Percentiles rank a stretch among this genome's conserved stretches.
Evolutionary conservation across 2,888 invertebrate species (phyloP).

Genomic region (Melipona beecheii): DNA sequence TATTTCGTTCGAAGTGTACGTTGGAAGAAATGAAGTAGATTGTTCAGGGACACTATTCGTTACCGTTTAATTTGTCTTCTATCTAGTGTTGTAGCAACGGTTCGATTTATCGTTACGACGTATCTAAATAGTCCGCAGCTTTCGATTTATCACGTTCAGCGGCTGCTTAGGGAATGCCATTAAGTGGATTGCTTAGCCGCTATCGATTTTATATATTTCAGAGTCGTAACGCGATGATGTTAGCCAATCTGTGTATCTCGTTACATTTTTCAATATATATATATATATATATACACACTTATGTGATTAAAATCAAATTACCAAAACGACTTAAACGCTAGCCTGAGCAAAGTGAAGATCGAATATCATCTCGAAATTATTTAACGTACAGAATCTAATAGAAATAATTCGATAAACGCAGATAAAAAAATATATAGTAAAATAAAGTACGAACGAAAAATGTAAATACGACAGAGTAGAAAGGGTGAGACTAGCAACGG

Average conservation of each 20-base stretch:
- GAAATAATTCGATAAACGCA: not conserved
- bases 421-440: not conserved
- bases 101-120: constrained; percentile 47
- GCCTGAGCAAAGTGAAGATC: fast-evolving
- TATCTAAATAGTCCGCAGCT: constrained; percentile 67
- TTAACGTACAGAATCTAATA: not conserved
- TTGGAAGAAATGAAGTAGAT: not conserved
- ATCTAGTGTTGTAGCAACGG: constrained; percentile 29
- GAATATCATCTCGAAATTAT: no score
- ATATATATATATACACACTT: no score
- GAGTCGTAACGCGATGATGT: constrained; percentile 57
- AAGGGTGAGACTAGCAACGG: no score
- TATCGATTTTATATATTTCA: constrained; percentile 68
- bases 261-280: not conserved
- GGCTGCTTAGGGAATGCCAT: constrained; percentile 70
- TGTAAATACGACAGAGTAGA: not conserved
- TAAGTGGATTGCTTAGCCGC: constrained; percentile 69
- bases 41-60: constrained; percentile 10
- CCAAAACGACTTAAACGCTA: not conserved
- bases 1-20: not conserved
- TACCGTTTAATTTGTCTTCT: constrained; percentile 32
- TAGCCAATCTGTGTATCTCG: constrained; percentile 50
- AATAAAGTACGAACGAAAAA: not conserved
- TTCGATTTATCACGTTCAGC: constrained; percentile 70
- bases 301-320: not conserved